Evolutionary conservation across 2,888 invertebrate species (phyloP), one percentile per base, ranked within the genome.

Genomic region (Folsomia candida): DNA sequence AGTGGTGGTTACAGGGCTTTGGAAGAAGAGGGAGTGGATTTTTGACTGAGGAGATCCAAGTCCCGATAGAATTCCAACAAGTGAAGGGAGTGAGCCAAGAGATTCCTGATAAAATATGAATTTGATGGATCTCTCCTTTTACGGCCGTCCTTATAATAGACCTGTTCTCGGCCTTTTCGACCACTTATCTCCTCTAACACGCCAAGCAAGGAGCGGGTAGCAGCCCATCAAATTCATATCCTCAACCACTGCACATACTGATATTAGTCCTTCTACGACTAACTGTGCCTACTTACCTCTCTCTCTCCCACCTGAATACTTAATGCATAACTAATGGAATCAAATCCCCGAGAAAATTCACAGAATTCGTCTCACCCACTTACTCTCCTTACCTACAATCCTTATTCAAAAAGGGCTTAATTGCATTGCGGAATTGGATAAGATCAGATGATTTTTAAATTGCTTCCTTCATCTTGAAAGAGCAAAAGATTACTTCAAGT

Each of bases 41-140:
- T 64, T 29, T n/a, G 64, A 27, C 26, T 26, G n/a, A 47, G 25
- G 64, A 47, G 47, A 47, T 29, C 47, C 37, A 47, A 64, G 51
- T 47, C 51, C 25, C 37, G 29, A 63, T 63, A 63, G 26, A 63
- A 29, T 24, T 57, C 20, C 64, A 64, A 64, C 64, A 64, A 64
- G 64, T 64, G 47, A 64, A 64, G n/a, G 64, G 64, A 64, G 62
- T 62, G 62, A 28, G 37, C 9, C n/a, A n/a, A 20, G 24, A 64
- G 65, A 60, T 60, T 62, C 58, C 27, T 67, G 70, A 70, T 70
- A 67, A 70, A 70, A 70, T 61, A 67, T 67, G 70, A 70, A 70
- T 62, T 67, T 70, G 70, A 70, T 70, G 70, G 70, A 70, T 70
- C 65, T 70, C 64, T 64, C 22, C 47, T 37, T 64, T 64, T 64